Evolutionary conservation across 2,797 vertebrate species (phyloP), one percentile per base, ranked within the genome.

Genomic region (Schizopygopsis pylzovi): DNA sequence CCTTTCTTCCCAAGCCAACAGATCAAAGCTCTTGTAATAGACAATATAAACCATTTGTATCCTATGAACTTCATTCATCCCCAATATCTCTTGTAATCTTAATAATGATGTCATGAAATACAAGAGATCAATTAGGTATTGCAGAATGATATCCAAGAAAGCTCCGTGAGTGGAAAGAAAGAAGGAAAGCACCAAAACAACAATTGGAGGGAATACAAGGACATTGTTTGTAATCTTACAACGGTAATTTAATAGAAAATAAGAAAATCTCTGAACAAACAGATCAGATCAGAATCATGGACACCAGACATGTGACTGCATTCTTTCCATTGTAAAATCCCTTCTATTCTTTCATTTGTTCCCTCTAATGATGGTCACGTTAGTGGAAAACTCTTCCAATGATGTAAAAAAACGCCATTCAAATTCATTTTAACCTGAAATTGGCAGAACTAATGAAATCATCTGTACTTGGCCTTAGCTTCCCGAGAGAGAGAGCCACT

Each of bases 361-460:
- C 8, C 28, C 25, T 28, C 12, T 72, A 71, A 65, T 63, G 67
- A 41, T 28, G 33, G 18, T 65, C 9, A 28, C 56, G 16, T 70
- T 71, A 56, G 83, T 78, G 63, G 75, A 79, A 84, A 70, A 33
- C 75, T 82, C 80, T 68, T 79, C 39, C 52, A 79, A 78, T 28
- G 49, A 84, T 76, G n/a, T 45, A 72, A 71, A 63, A 71, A 63
- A 83, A 49, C 47, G 43, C 28, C 76, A 76, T 47, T 81, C 28
- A 43, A 83, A 68, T 15, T 52, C 3, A 78, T 72, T 70, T 87
- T 16, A 79, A 52, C 67, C 33, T 83, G 52, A 72, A 72, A 73
- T 20, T 45, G 65, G 49, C 84, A 80, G 54, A 73, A 67, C 59
- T 65, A 59, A 80, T 78, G 73, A 68, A 25, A 41, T 79, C 54